Conservation (phyloP, 2,113 vertebrate genomes). For the Pterocles orientalis region DNA sequence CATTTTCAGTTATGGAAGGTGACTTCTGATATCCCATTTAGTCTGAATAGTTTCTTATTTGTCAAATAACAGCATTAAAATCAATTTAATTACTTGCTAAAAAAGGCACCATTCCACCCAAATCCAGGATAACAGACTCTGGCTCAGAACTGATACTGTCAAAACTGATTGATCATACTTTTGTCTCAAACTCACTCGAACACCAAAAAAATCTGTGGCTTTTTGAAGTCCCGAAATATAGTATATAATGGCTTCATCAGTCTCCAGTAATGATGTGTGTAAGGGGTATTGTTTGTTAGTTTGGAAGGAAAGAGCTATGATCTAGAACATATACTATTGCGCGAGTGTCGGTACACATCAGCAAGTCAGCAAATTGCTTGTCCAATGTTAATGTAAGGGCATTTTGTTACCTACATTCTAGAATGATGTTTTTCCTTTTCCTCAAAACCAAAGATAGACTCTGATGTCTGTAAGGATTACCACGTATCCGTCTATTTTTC, state of each 20-base stretch:
- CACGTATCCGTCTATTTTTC: neutral
- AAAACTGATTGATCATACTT: conserved; percentile 19
- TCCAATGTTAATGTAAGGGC: neutral
- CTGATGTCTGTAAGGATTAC: neutral
- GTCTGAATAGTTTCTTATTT: neutral
- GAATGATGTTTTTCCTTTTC: neutral
- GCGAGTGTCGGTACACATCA: neutral
- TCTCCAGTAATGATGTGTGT: neutral
- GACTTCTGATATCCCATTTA: neutral
- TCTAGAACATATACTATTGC: neutral
- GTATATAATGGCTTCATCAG: neutral
- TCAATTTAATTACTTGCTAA: conserved; percentile 6
- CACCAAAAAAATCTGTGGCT: neutral
- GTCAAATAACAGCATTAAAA: neutral
- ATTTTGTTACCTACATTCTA: neutral
- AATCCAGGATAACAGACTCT: neutral
- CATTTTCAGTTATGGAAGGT: neutral
- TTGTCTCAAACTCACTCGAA: neutral
- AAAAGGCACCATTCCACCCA: neutral
- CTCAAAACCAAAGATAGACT: neutral
- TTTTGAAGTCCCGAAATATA: neutral
- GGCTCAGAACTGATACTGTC: conserved; percentile 14
- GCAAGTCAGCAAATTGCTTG: neutral
- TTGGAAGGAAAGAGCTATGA: neutral
- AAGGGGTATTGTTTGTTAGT: neutral